Evolutionary conservation across 2,888 invertebrate species (phyloP), one percentile per base, ranked within the genome.

Genomic region (Protodeltote pygarga): DNA sequence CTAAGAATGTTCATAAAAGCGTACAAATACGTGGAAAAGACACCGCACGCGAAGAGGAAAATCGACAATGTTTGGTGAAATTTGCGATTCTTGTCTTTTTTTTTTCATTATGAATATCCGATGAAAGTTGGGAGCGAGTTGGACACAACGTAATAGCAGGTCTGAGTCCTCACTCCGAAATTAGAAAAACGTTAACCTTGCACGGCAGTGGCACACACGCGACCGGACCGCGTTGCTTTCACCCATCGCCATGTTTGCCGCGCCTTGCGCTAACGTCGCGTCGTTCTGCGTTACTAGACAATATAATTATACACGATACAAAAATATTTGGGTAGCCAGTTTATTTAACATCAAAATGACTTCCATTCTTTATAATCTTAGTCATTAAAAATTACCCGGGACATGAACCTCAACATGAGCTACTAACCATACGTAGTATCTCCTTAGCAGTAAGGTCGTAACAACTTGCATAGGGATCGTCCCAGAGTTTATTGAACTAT

Each of bases 121-220:
- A 84, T 81, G 87, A 90, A 88, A 87, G 89, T 81, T 70, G 63
- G 71, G 77, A 79, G 69, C 73, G 54, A 67, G 73, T 77, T 75
- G 71, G 68, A 72, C 72, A 70, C 67, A 75, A 70, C 70, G 80
- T 83, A 81, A 81, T 79, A 77, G 75, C 84, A 75, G 75, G 83
- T 83, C 70, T 72, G 66, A 76, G 75, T 79, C 82, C 77, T 83
- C 79, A 68, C 73, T 83, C 84, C 87, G 82, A 89, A 89, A 87
- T 87, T 79, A 86, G 87, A 87, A 87, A 88, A 86, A 87, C 81
- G 83, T 83, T 82, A 89, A 89, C 87, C 88, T 89, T 87, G 82
- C 85, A 81, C 77, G 83, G 83, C 77, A 77, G 76, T 74, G 70
- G 80, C 76, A 74, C 76, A 78, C 83, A 85, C 84, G 86, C 83